Evolutionary conservation across 2,113 vertebrate genomes (phyloP), one percentile per base, ranked within the genome.

Genomic region (Rhinichthys klamathensis): DNA sequence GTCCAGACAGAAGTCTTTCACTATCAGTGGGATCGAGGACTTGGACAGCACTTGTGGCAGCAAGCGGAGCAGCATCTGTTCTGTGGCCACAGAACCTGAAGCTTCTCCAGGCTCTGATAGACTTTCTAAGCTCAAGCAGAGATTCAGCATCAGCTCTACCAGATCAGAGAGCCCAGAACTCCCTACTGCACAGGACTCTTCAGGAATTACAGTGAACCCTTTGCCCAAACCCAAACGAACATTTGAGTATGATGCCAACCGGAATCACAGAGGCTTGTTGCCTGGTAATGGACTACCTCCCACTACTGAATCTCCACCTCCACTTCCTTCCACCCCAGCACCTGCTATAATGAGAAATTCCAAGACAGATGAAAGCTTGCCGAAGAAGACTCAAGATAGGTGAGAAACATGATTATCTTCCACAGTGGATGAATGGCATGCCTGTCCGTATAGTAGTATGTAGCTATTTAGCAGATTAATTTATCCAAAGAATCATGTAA

Each of bases 201-300:
- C 86, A 0, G 93, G 95, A 88, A 92, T 94, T 0, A 92, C 94
- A 0, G 96, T 99, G 84, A 99, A 99, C 89, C 98, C 98, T 46
- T 95, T 99, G 87, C 98, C 98, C 61, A 99, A 99, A 92, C 98
- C 98, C 80, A 99, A 97, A 93, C 97, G 98, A 94, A 99, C 98
- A 95, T 99, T 99, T 90, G 97, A 99, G 91, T 99, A 99, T 0
- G 98, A 99, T 85, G 96, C 97, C 87, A 98, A 99, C 91, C 96
- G 94, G 87, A 96, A 92, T 88, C 96, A 97, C 91, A 97, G 95
- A 92, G 94, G 85, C 84, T 93, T 92, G 89, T 82, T 60, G 44
- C 91, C 97, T 3, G 95, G 93, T 90, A 98, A 98, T 93, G 97
- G 97, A 94, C 95, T 98, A 96, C 96, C 96, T 96, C 95, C 94